Conservation (phyloP, 2,113 vertebrate species). For the Romanogobio albipinnatus region DNA sequence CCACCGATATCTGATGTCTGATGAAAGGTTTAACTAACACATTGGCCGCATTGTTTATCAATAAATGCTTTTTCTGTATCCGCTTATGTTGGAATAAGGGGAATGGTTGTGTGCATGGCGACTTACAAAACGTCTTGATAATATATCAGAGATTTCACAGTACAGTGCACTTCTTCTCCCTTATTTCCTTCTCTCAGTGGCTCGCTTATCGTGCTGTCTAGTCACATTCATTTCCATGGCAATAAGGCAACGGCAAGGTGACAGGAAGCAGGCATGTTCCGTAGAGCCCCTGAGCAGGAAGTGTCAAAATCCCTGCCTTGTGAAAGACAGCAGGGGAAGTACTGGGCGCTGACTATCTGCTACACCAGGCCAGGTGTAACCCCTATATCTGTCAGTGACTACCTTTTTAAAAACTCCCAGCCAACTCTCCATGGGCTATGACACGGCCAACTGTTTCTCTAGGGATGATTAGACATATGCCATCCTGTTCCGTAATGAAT, state of each 20-base stretch:
- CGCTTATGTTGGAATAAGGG: constrained; percentile 19
- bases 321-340: constrained; percentile 55
- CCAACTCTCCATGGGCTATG: constrained; percentile 38
- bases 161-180: background rate
- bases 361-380: constrained; percentile 52
- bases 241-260: constrained; percentile 45
- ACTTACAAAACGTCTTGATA: constrained; percentile 57
- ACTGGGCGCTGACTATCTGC: constrained; percentile 42
- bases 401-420: constrained; percentile 51
- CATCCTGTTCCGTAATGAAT: constrained; percentile 45
- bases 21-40: constrained; percentile 51
- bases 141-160: constrained; percentile 40
- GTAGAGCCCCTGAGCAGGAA: constrained; percentile 48
- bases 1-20: constrained; percentile 46
- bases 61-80: constrained; percentile 43
- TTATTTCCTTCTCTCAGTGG: background rate
- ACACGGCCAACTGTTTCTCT: constrained; percentile 36
- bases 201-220: constrained; percentile 34
- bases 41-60: constrained; percentile 42
- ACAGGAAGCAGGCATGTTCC: constrained; percentile 62
- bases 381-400: constrained; percentile 59
- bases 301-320: constrained; percentile 35
- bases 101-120: background rate
- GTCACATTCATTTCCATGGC: constrained; percentile 38
- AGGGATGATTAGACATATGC: constrained; percentile 46